These are phyloP conservation scores for Echeneis naucrates DNA, from an alignment of 2,797 vertebrate species.

Conservation along the genomic window DNA sequence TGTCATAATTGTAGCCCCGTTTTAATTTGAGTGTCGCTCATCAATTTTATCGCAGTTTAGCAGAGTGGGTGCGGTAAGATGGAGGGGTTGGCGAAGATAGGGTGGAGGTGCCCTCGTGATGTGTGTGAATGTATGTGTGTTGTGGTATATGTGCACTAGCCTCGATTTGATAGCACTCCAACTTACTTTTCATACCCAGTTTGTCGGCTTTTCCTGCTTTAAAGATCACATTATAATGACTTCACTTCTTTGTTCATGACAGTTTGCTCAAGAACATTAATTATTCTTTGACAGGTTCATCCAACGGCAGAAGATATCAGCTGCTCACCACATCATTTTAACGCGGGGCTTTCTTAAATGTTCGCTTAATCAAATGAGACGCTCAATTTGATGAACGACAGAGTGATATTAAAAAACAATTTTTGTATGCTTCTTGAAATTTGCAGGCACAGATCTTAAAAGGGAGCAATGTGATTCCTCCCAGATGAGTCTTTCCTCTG, in stretches of 20 bases:
- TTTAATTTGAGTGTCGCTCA: slow-evolving; percentile 78
- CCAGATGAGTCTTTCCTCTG: slow-evolving; percentile 28
- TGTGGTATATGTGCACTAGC: not conserved
- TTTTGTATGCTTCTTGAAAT: slow-evolving; percentile 24
- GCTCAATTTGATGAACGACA: not conserved
- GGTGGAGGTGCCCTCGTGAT: slow-evolving; percentile 33
- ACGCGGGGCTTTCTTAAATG: slow-evolving; percentile 1
- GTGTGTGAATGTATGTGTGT: slow-evolving; percentile 2
- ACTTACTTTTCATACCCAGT: slow-evolving; percentile 1
- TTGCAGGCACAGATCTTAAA: slow-evolving; percentile 16
- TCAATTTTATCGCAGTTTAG: slow-evolving; percentile 74
- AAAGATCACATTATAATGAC: slow-evolving; percentile 29
- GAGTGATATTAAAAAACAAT: slow-evolving; percentile 14
- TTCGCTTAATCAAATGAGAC: slow-evolving; percentile 11
- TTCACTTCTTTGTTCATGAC: slow-evolving; percentile 28
- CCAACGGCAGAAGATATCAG: slow-evolving; percentile 19
- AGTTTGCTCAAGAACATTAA: slow-evolving; percentile 36
- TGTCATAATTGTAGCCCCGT: slow-evolving; percentile 74
- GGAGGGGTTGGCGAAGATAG: slow-evolving; percentile 5
- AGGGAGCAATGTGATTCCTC: slow-evolving; percentile 30
- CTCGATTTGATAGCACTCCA: slow-evolving; percentile 22
- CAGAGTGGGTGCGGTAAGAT: slow-evolving; percentile 33
- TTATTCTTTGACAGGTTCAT: slow-evolving; percentile 36
- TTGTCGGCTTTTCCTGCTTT: slow-evolving; percentile 7
- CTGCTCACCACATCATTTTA: slow-evolving; percentile 9